A percentile compares a stretch with the other conserved stretches of the same genome.
Evolutionary conservation across 2,797 vertebrate species (phyloP).

Genomic region (Erithacus rubecula): DNA sequence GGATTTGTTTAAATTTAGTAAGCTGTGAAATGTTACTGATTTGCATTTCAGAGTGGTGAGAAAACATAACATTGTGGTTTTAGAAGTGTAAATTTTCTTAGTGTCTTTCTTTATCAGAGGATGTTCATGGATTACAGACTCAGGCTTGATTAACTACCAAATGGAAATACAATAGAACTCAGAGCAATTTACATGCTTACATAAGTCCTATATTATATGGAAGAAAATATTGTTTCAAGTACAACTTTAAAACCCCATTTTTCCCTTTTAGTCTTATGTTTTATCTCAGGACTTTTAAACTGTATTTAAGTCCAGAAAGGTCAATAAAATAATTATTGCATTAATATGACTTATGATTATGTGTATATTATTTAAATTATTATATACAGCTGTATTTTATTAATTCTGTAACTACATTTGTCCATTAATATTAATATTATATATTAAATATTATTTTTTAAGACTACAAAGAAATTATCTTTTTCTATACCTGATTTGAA

Average conservation of each 20-base stretch:
- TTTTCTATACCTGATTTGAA: background rate
- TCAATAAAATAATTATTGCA: background rate
- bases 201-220: background rate
- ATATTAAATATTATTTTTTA: background rate
- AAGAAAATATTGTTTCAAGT: background rate
- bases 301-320: background rate
- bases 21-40: background rate
- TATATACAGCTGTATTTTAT: background rate
- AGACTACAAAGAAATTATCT: fast-evolving
- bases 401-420: background rate
- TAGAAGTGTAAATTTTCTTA: slow-evolving; percentile 28
- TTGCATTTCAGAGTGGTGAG: slow-evolving; percentile 20
- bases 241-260: background rate
- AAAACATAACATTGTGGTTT: background rate
- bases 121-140: background rate
- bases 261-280: background rate
- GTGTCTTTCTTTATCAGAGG: background rate
- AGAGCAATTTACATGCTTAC: background rate
- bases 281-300: background rate
- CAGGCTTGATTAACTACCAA: background rate
- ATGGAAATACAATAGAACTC: background rate
- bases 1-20: slow-evolving; percentile 23
- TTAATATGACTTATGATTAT: background rate
- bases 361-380: background rate
- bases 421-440: background rate